A percentile compares a stretch with the other conserved stretches of the same genome.
These are phyloP conservation scores for Drosophila ananassae DNA, from an alignment of 1,140 invertebrate genomes.

Conservation along the genomic window DNA sequence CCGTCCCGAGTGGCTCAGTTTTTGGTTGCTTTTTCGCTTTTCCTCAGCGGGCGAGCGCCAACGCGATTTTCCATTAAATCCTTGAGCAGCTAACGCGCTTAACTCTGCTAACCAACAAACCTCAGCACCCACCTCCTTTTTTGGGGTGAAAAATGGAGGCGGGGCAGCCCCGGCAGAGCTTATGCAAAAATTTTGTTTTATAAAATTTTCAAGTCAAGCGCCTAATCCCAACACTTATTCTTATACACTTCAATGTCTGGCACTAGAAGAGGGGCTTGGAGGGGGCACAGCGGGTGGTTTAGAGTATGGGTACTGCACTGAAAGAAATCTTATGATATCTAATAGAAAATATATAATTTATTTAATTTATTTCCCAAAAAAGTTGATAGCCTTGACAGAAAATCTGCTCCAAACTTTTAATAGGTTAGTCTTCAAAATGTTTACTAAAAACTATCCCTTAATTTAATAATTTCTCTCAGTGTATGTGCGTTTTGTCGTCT, in stretches of 20 bases:
- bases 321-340: not conserved
- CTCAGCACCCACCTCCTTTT: conserved; percentile 15
- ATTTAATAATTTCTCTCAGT: not conserved
- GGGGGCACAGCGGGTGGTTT: conserved; percentile 7
- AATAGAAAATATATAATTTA: too few species aligned
- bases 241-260: conserved; percentile 81
- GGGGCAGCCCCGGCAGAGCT: conserved; percentile 60
- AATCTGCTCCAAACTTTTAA: too few species aligned
- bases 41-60: conserved; percentile 45
- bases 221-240: conserved; percentile 82
- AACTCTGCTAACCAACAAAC: conserved; percentile 66
- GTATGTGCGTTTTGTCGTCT: conserved; percentile 41
- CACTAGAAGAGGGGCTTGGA: conserved; percentile 49
- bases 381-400: too few species aligned
- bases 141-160: not conserved
- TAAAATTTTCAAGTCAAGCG: conserved; percentile 83
- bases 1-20: conserved; percentile 29
- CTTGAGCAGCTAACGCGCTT: conserved; percentile 79
- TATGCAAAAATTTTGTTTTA: conserved; percentile 83
- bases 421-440: too few species aligned
- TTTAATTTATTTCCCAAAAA: too few species aligned
- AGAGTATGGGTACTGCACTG: not conserved
- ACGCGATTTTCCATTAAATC: conserved; percentile 80
- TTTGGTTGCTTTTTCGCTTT: conserved; percentile 16
- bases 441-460: too few species aligned